phyloP scores from a whole-genome alignment of 1,140 invertebrate genomes.

The Neodiprion virginianus region DNA sequence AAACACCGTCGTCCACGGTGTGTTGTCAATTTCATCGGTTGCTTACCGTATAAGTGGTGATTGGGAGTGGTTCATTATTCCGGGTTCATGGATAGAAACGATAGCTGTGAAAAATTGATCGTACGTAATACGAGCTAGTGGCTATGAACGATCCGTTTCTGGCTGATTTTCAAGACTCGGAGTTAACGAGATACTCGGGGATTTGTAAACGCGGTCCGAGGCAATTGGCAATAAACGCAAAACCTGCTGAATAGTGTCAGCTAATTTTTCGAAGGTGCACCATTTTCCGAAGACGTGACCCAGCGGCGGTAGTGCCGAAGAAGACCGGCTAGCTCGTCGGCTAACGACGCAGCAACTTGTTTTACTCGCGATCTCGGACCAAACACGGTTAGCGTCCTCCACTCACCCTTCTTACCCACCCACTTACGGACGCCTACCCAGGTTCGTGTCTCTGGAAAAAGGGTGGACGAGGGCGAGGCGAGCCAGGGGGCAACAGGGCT shows the following conservation, averaged over 20 bases:
- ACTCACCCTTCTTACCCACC: slow-evolving; percentile 13
- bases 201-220: background rate
- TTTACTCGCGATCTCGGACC: slow-evolving; percentile 38
- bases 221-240: background rate
- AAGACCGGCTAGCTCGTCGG: background rate
- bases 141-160: too few relatives aligned
- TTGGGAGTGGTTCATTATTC: too few relatives aligned
- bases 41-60: too few relatives aligned
- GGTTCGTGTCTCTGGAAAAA: background rate
- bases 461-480: slow-evolving; percentile 10
- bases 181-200: too few relatives aligned
- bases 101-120: too few relatives aligned
- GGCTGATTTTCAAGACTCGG: too few relatives aligned
- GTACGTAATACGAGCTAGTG: too few relatives aligned
- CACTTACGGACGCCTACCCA: background rate
- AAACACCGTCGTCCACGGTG: too few relatives aligned
- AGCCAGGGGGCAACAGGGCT: slow-evolving; percentile 29
- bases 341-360: slow-evolving; percentile 34
- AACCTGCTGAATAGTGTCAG: slow-evolving; percentile 2
- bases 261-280: slow-evolving; percentile 33
- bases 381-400: slow-evolving; percentile 33
- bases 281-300: slow-evolving; percentile 39
- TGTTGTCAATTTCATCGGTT: too few relatives aligned
- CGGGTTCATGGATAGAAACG: too few relatives aligned
- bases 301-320: background rate